Evolutionary conservation across 2,797 vertebrate species (phyloP), one percentile per base, ranked within the genome.

Genomic region (Nannoperca australis): DNA sequence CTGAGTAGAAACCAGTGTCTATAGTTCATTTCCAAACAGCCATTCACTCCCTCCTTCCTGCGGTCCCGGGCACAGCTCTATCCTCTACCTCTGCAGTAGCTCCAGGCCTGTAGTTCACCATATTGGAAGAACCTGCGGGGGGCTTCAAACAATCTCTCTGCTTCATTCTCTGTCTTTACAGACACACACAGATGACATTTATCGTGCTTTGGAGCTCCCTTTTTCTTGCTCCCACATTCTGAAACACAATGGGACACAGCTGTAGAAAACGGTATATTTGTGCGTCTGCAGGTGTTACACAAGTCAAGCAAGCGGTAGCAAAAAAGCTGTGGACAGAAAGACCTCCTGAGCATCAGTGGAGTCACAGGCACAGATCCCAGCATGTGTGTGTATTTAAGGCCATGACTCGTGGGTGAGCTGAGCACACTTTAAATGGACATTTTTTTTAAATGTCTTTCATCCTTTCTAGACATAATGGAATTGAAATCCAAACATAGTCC

Each of bases 1-100:
- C 87, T 79, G 88, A 89, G 85, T 40, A 77, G 61, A 80, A 88
- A 85, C 69, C 64, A 47, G 60, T 67, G 59, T 80, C 68, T 74
- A 12, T 67, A 71, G 63, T 78, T 88, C 65, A 54, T 79, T 76
- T 84, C 80, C 73, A 78, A 82, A 81, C 64, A 72, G 69, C 53
- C 55, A 70, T 75, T 88, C 68, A 68, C 69, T 79, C 44, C 7
- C 24, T 79, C 71, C 60, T 64, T 75, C 66, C 74, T 70, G 56
- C 50, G 44, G 63, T 65, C 70, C 62, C 22, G 3, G 44, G 59
- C 64, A 20, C 66, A 60, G 76, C 70, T 70, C 73, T 74, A 69
- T 27, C 56, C 63, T 66, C 78, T 61, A 17, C 47, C 71, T 79
- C 73, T 78, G 62, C 66, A 64, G 79, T 72, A 69, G 73, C 87